Evolutionary conservation across 2,797 vertebrate species (phyloP).

Genomic region (Mergus octosetaceus): DNA sequence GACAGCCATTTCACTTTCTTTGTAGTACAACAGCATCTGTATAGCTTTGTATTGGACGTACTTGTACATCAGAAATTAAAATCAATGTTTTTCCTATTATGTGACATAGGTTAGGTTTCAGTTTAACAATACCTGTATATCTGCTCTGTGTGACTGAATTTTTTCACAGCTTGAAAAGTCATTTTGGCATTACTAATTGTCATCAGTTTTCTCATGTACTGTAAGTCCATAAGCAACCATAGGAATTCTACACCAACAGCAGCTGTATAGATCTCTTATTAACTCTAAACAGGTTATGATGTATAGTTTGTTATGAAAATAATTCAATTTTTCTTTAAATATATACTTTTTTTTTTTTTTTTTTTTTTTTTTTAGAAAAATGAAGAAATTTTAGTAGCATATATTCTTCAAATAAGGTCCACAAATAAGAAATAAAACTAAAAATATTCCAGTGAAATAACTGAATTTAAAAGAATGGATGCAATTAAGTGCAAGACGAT

Average conservation of each 20-base stretch:
- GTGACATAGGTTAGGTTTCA: conserved; percentile 3
- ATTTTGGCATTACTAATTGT: conserved; percentile 49
- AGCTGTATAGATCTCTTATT: conserved; percentile 7
- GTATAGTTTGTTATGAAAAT: neutral
- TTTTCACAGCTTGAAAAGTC: conserved; percentile 46
- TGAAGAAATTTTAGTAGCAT: neutral
- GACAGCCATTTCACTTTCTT: conserved; percentile 3
- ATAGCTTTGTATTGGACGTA: neutral
- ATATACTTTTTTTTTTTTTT: neutral
- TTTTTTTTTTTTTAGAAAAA: neutral
- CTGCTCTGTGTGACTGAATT: conserved; percentile 32
- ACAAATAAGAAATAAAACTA: neutral
- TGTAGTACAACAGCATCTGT: neutral
- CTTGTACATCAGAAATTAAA: neutral
- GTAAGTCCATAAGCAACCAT: neutral
- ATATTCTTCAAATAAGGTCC: neutral
- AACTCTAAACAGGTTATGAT: conserved; percentile 1
- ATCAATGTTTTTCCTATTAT: conserved; percentile 14
- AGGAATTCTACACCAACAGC: neutral
- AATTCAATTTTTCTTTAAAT: neutral
- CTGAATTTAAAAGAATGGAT: neutral
- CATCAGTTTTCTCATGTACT: neutral
- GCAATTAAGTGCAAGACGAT: neutral
- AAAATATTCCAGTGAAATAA: neutral
- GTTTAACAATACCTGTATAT: neutral